phyloP scores from a whole-genome alignment of 1,140 invertebrate species.

The Hycleus cichorii region DNA sequence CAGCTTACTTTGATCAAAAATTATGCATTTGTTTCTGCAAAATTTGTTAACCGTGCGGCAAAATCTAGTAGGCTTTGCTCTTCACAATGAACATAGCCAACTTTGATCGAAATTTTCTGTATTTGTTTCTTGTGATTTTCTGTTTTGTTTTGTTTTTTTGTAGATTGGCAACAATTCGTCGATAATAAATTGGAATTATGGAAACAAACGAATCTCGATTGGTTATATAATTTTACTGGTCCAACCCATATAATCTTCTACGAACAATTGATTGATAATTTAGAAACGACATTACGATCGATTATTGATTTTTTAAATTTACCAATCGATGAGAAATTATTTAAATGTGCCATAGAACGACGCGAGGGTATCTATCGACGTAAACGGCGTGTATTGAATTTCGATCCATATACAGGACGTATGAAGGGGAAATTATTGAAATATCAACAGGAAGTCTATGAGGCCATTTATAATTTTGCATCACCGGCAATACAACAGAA shows the following conservation, averaged over 20 bases:
- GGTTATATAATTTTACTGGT: constrained; percentile 62
- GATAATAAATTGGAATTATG: constrained; percentile 56
- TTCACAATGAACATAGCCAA: too few species aligned
- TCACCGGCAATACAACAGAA: constrained; percentile 20
- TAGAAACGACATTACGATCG: constrained; percentile 49
- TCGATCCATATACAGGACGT: constrained; percentile 57
- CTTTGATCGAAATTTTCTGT: neutral
- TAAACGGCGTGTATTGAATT: constrained; percentile 53
- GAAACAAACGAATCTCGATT: constrained; percentile 59
- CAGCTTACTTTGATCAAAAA: too few species aligned
- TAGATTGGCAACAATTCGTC: constrained; percentile 68
- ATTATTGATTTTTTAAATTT: constrained; percentile 57
- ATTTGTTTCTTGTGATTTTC: too few species aligned
- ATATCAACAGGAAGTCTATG: constrained; percentile 45
- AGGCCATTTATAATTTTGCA: constrained; percentile 38
- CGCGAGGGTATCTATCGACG: constrained; percentile 65
- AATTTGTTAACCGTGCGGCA: too few species aligned
- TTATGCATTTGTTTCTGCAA: too few species aligned
- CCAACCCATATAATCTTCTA: constrained; percentile 64
- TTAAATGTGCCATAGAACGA: constrained; percentile 52
- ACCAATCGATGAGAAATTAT: constrained; percentile 44
- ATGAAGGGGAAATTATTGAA: constrained; percentile 50
- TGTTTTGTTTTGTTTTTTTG: constrained; percentile 9
- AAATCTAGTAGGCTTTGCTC: too few species aligned
- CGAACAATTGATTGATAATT: constrained; percentile 57